Evolutionary conservation across 2,797 vertebrate genomes (phyloP).

Genomic region (Parauchenoglanis ngamensis): DNA sequence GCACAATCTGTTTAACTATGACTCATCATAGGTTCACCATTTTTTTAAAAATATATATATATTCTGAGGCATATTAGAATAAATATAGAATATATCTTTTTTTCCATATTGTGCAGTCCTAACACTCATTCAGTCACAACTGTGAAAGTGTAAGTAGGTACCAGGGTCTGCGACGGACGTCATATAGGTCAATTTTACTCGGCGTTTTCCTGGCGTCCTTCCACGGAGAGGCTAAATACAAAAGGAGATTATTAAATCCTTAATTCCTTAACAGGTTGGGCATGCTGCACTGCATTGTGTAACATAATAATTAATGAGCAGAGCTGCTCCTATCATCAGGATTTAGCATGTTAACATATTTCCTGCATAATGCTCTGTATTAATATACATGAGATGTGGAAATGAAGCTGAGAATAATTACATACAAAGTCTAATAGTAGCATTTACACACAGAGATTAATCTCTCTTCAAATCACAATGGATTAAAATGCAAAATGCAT

Average conservation of each 20-base stretch:
- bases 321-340: background rate
- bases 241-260: conserved; percentile 8
- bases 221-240: conserved; percentile 88
- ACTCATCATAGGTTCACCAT: background rate
- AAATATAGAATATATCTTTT: background rate
- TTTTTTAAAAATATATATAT: background rate
- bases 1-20: background rate
- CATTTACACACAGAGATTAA: background rate
- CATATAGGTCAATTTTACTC: conserved; percentile 95
- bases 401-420: conserved; percentile 8
- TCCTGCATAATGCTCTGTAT: conserved; percentile 16
- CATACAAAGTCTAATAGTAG: background rate
- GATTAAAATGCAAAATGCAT: background rate
- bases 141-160: conserved; percentile 57
- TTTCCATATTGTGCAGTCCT: background rate
- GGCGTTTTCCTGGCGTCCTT: conserved; percentile 90
- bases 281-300: background rate
- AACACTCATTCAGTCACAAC: conserved; percentile 21
- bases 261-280: background rate
- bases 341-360: conserved; percentile 17
- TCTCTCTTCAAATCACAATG: background rate
- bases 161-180: conserved; percentile 95
- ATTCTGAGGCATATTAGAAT: background rate
- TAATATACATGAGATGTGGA: conserved; percentile 18
- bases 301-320: conserved; percentile 1